Conservation (phyloP, 2,113 vertebrate species). For the Oreocharis arfaki region DNA sequence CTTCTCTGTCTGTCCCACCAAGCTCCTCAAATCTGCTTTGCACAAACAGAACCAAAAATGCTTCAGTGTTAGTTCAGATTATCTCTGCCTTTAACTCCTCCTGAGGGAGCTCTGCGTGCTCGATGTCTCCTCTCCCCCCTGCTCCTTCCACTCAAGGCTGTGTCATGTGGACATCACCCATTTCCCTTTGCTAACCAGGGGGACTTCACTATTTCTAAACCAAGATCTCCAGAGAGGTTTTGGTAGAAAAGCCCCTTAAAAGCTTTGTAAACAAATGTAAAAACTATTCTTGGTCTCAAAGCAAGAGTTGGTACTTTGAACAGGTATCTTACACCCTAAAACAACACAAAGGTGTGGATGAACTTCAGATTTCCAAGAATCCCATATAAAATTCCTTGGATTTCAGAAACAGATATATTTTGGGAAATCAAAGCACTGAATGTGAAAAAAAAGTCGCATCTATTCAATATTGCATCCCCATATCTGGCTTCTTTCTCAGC, state of each 20-base stretch:
- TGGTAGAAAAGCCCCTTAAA: not conserved
- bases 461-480: not conserved
- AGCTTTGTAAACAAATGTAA: not conserved
- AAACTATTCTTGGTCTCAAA: not conserved
- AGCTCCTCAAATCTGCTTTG: not conserved
- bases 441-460: accelerated
- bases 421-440: not conserved
- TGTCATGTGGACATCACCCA: not conserved
- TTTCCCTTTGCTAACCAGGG: not conserved
- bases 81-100: not conserved
- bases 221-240: not conserved
- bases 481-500: not conserved
- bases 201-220: not conserved
- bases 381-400: not conserved
- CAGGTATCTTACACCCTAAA: not conserved
- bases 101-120: not conserved
- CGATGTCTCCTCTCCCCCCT: not conserved
- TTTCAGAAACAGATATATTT: not conserved
- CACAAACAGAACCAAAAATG: not conserved
- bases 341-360: not conserved
- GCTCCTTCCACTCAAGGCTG: not conserved
- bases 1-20: not conserved
- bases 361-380: not conserved
- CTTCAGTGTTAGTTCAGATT: not conserved
- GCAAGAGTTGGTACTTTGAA: not conserved